Base-by-base conservation (phyloP, 2,888 invertebrate genomes). In the Agriopis leucophaearia region DNA sequence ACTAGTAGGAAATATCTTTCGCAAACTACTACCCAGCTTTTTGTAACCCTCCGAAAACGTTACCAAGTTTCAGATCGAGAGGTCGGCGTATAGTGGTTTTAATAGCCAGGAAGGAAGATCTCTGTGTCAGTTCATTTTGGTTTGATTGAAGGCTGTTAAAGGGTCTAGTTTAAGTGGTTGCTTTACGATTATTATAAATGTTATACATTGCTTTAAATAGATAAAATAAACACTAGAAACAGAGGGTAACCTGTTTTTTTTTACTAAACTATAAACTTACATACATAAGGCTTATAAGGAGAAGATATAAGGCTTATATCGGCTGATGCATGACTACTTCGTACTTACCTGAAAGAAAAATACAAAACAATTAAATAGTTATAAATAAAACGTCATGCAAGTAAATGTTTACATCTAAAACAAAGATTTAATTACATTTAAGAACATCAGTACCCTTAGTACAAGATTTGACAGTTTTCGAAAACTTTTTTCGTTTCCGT, bases 1-100 rank as follows among this genome's bases (percentile, higher is more conserved):
- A 91, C 87, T 87, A 89, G 84, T 85, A 81, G 87, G 83, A 88
- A 90, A 90, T 88, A 91, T 87, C 87, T 89, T 85, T 87, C 52
- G 52, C 52, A 18, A 55, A 56, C 67, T 66, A 60, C 55, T 61
- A 57, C 55, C 55, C 64, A 42, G 38, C 70, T 59, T 59, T 58
- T 58, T 35, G 71, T 76, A 75, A n/a, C n/a, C 35, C 78, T 72
- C 56, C 63, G 70, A 72, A 72, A 72, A 74, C 66, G 64, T 66
- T 66, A 47, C 52, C 48, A 51, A 47, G 59, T 59, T 62, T 70
- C 52, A 52, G 75, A 60, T 59, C 36, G 66, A 70, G 55, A 68
- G 81, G 13, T 75, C 85, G 75, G 75, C 60, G 74, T 74, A 69
- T 64, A 72, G 69, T 83, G 83, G 86, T 69, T 75, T 61, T 77